Evolutionary conservation across 2,113 vertebrate genomes (phyloP).

Genomic region (Misgurnus mizolepis): DNA sequence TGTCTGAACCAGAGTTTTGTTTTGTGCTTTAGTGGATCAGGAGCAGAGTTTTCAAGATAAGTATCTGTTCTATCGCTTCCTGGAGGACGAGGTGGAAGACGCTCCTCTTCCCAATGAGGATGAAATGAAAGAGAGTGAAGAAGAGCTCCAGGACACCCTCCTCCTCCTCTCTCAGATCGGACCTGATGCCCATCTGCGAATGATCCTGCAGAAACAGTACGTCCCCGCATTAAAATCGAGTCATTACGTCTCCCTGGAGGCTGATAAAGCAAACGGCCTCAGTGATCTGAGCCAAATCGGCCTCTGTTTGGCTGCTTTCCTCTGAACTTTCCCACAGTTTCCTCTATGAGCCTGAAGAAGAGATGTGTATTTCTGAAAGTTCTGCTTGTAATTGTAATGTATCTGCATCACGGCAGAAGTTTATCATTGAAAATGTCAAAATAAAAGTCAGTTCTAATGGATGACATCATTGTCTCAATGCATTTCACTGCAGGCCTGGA

Average conservation of each 20-base stretch:
- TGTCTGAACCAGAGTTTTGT: neutral
- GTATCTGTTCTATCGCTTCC: conserved; percentile 96
- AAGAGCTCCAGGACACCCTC: conserved; percentile 92
- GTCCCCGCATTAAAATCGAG: conserved; percentile 54
- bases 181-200: conserved; percentile 96
- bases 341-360: neutral
- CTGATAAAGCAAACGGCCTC: conserved; percentile 32
- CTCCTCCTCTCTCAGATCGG: conserved; percentile 92
- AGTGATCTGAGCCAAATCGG: conserved; percentile 3
- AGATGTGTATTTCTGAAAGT: neutral
- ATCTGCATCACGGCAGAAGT: neutral
- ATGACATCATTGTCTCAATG: neutral
- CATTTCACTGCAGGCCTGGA: conserved; percentile 77
- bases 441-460: neutral
- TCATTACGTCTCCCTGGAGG: conserved; percentile 25
- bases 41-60: conserved; percentile 96
- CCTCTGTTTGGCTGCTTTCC: conserved; percentile 11
- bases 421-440: neutral
- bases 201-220: conserved; percentile 95
- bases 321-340: conserved; percentile 3
- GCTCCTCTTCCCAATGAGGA: conserved; percentile 83
- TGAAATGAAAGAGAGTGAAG: conserved; percentile 88
- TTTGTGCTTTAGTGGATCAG: conserved; percentile 83
- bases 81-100: conserved; percentile 91
- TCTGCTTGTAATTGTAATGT: neutral